Base-by-base conservation (phyloP, 2,888 invertebrate species). In the Nomada fucata region DNA sequence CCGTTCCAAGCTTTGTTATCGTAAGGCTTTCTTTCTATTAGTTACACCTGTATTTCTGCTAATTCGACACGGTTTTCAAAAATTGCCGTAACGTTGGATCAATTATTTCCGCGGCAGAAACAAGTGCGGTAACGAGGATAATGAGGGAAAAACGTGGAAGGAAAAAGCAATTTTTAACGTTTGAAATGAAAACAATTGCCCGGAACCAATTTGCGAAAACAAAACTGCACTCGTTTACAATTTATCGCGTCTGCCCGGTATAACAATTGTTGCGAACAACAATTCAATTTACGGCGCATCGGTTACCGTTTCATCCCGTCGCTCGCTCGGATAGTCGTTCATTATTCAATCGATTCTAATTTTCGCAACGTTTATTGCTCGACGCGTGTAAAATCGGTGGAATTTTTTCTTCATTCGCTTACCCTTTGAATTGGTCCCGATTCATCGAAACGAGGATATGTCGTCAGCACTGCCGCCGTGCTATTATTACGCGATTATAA, bases 1-100 rank as follows among this genome's bases (percentile, higher is more conserved):
- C 68, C 68, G 52, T 67, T 86, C 88, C 88, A 88, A 88, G 61
- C 68, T 75, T 76, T 76, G 77, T 86, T 84, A 86, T 85, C 85
- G 73, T 63, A 18, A 63, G 64, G 80, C 80, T 86, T 85, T 82
- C 77, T 78, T 87, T 11, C 10, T 52, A 52, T 52, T 13, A 3
- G n/a, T 13, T 67, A 29, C n/a, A 47, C 26, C 26, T 29, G n/a
- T 7, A 11, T 26, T 0, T 2, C 7, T 5, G 15, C 29, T 20
- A 20, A 7, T 64, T 15, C 18, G 52, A 52, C 44, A 20, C 15
- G 36, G 36, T 36, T 7, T 36, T 5, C 5, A 36, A 36, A 36
- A 36, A 36, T 36, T 36, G 36, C 36, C 36, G 36, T 1, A 7
- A 7, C 36, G 7, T 36, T 36, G 36, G 7, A 7, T 9, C 36